These are phyloP conservation scores for Sialia sialis DNA, from an alignment of 2,113 vertebrate genomes.

Conservation along the genomic window DNA sequence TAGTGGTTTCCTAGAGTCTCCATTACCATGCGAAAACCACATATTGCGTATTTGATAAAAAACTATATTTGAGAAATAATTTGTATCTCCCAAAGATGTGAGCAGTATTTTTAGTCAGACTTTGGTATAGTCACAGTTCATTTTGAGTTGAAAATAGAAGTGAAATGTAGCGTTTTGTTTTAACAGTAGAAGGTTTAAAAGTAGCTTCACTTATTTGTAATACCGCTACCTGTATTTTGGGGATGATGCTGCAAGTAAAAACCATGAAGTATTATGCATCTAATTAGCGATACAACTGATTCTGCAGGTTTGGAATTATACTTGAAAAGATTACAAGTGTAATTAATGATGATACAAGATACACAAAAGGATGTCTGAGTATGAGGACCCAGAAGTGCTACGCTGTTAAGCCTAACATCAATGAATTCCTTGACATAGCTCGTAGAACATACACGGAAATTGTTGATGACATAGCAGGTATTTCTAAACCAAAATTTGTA, in stretches of 20 bases:
- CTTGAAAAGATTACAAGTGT: conserved; percentile 91
- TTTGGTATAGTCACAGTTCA: no score
- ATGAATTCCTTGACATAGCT: conserved; percentile 92
- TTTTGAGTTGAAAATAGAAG: no score
- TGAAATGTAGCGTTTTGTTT: no score
- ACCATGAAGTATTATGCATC: background rate
- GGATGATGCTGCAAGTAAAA: background rate
- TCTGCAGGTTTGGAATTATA: conserved; percentile 84
- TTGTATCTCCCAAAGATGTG: no score
- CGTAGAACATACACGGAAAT: no score
- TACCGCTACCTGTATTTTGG: no score
- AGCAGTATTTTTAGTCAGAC: no score
- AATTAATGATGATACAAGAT: conserved; percentile 88
- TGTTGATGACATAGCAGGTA: conserved; percentile 92
- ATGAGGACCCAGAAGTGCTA: conserved; percentile 98
- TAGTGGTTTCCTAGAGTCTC: background rate
- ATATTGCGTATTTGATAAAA: background rate
- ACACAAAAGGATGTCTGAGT: conserved; percentile 88
- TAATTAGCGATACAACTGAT: background rate
- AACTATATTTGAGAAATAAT: no score
- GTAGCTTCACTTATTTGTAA: no score
- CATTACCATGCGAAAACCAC: background rate
- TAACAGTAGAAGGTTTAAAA: no score
- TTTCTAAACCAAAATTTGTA: background rate
- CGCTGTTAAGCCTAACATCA: conserved; percentile 91